Evolutionary conservation across 2,797 vertebrate genomes (phyloP).

Genomic region (Hydrolagus colliei): DNA sequence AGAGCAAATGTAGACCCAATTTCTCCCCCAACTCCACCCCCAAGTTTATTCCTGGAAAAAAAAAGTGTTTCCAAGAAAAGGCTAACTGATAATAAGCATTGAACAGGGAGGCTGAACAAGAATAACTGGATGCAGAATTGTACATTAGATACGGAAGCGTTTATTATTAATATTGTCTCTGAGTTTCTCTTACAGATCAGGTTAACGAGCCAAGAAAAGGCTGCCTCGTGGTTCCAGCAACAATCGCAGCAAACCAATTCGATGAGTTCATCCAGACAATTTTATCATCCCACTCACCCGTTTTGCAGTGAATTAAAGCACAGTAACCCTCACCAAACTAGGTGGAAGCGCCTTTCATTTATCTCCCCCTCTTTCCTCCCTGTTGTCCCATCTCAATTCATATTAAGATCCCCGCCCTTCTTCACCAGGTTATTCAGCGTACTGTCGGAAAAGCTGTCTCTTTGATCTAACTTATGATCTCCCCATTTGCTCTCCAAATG

Average conservation of each 20-base stretch:
- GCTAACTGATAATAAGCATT: neutral
- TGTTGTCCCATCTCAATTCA: neutral
- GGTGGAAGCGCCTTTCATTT: neutral
- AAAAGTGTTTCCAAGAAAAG: neutral
- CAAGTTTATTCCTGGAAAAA: too few relatives aligned
- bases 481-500: too few relatives aligned
- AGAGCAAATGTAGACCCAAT: too few relatives aligned
- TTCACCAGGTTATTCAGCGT: too few relatives aligned
- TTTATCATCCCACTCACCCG: neutral
- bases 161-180: conserved; percentile 31
- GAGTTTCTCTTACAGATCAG: conserved; percentile 16
- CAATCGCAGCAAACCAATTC: neutral
- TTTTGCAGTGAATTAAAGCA: neutral
- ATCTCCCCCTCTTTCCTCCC: neutral
- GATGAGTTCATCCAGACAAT: conserved; percentile 15
- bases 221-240: neutral
- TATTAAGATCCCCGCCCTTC: too few relatives aligned
- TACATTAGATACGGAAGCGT: conserved; percentile 8
- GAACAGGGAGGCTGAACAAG: conserved; percentile 1
- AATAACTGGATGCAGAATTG: neutral
- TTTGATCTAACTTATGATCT: too few relatives aligned
- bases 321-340: neutral
- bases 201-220: conserved; percentile 1
- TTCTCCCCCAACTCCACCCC: too few relatives aligned
- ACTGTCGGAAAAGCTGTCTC: too few relatives aligned